Percentiles rank a stretch among this genome's conserved stretches.
Conservation (phyloP, 2,797 vertebrate genomes). For the Sphenodon punctatus region DNA sequence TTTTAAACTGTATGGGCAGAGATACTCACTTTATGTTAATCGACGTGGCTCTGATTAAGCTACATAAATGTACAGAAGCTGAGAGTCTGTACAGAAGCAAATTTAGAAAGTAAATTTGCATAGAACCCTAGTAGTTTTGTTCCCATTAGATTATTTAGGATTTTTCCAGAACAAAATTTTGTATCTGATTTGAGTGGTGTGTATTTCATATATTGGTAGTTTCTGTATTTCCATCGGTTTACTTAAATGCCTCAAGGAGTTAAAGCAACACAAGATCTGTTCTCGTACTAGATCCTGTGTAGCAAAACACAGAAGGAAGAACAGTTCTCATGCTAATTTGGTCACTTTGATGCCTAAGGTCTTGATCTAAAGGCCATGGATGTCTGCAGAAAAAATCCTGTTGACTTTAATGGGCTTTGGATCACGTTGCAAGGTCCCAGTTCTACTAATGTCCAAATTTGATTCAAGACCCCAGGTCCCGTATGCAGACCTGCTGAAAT, state of each 20-base stretch:
- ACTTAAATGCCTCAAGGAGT: constrained; percentile 27
- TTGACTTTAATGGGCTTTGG: neutral
- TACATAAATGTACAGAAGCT: neutral
- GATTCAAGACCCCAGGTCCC: neutral
- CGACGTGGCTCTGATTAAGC: neutral
- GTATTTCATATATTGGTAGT: neutral
- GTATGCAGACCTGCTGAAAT: accelerated
- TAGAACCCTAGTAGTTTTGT: neutral
- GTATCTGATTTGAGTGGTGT: neutral
- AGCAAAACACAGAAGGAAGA: constrained; percentile 16
- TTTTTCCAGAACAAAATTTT: accelerated
- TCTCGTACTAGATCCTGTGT: neutral
- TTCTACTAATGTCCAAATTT: neutral
- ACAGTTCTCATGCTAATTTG: constrained; percentile 8
- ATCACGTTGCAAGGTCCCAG: neutral
- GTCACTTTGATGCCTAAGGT: neutral
- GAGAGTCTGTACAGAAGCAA: too few relatives aligned
- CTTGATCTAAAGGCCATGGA: constrained; percentile 21
- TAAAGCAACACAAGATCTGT: constrained; percentile 2
- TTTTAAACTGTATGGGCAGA: too few relatives aligned
- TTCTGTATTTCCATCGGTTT: constrained; percentile 24
- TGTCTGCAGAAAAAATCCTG: neutral
- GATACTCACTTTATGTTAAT: neutral
- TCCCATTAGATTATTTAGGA: neutral
- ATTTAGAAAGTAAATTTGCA: neutral